phyloP scores from a whole-genome alignment of 1,140 invertebrate species.

The Ephestia elutella region DNA sequence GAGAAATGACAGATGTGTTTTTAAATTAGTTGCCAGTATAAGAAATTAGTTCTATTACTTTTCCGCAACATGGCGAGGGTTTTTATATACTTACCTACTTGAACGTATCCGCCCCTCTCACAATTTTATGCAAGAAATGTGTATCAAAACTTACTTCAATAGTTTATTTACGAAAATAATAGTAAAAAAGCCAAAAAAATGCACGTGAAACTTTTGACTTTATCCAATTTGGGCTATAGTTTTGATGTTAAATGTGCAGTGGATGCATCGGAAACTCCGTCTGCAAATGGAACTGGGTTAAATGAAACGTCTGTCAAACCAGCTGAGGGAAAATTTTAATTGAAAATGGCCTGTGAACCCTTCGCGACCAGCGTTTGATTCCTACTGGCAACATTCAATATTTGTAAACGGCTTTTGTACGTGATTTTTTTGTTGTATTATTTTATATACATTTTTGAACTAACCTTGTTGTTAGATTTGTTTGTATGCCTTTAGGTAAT shows the following conservation, averaged over 20 bases:
- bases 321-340: conserved; percentile 49
- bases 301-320: conserved; percentile 66
- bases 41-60: no score
- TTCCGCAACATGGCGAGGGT: no score
- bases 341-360: conserved; percentile 53
- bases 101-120: no score
- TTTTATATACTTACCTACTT: no score
- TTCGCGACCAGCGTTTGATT: conserved; percentile 19
- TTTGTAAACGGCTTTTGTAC: neutral
- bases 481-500: no score
- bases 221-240: neutral
- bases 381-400: neutral
- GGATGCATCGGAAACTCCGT: conserved; percentile 1
- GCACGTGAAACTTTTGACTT: neutral
- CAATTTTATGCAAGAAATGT: no score
- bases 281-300: conserved; percentile 45
- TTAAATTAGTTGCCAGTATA: no score
- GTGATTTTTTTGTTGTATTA: neutral
- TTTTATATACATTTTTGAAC: no score
- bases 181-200: neutral
- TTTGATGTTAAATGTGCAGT: conserved; percentile 13
- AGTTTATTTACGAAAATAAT: no score
- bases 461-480: no score
- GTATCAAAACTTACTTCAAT: no score
- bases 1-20: no score